phyloP scores from a whole-genome alignment of 2,113 vertebrate genomes.

The Pituophis catenifer region DNA sequence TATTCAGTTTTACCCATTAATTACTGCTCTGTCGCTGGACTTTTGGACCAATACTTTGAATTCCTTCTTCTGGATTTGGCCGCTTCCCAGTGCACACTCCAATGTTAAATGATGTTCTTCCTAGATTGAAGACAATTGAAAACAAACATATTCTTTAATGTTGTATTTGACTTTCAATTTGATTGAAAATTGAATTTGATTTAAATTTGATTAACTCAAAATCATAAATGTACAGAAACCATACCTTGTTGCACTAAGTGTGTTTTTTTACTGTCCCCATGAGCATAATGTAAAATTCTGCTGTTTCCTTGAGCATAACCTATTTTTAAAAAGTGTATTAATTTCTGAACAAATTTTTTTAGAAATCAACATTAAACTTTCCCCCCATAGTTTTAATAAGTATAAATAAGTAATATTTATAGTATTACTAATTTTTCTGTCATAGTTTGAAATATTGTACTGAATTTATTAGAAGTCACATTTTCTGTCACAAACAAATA shows the following conservation, averaged over 20 bases:
- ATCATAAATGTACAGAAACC: not conserved
- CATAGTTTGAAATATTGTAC: not conserved
- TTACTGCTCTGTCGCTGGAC: constrained; percentile 77
- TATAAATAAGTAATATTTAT: not conserved
- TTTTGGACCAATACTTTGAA: constrained; percentile 71
- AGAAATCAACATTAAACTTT: not conserved
- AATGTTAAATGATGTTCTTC: constrained; percentile 64
- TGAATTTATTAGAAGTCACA: not conserved
- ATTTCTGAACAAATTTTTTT: not conserved
- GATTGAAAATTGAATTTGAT: no score
- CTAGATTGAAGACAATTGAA: constrained; percentile 58
- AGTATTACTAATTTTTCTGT: not conserved
- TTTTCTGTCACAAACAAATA: not conserved
- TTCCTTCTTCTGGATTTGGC: constrained; percentile 75
- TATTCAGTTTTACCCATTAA: constrained; percentile 63
- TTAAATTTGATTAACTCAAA: not conserved
- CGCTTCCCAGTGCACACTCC: constrained; percentile 72
- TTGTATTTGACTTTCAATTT: constrained; percentile 19
- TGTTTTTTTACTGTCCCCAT: constrained; percentile 73
- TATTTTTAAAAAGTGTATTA: constrained; percentile 38
- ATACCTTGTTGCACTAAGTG: constrained; percentile 76
- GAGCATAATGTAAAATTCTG: constrained; percentile 72
- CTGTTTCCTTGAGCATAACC: constrained; percentile 74
- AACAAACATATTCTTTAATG: constrained; percentile 53
- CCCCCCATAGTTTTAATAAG: not conserved